Conservation (phyloP, 1,140 invertebrate species). For the Octopus bimaculoides region DNA sequence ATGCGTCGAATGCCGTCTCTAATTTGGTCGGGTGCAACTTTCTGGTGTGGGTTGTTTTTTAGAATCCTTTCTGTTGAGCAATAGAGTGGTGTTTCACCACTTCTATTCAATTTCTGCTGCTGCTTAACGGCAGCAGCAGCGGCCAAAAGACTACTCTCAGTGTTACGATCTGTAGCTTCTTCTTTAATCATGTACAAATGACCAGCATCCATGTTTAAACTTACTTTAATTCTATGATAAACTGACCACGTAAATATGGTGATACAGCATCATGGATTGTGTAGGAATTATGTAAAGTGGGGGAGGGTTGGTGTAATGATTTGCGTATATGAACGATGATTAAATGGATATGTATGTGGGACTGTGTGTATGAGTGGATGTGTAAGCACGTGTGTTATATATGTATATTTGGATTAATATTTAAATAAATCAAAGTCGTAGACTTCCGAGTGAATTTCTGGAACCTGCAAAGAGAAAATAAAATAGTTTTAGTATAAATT, state of each 20-base stretch:
- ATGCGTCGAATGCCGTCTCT: conserved; percentile 35
- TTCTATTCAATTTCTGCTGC: not conserved
- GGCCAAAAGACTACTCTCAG: not conserved
- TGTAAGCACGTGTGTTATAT: not conserved
- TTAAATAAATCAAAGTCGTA: too few relatives aligned
- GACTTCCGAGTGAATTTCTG: too few relatives aligned
- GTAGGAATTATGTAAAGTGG: too few relatives aligned
- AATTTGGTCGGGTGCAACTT: conserved; percentile 4
- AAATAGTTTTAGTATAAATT: too few relatives aligned
- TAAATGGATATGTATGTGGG: not conserved
- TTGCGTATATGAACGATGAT: not conserved
- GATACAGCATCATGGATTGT: not conserved
- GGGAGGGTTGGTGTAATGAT: not conserved
- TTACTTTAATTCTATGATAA: not conserved
- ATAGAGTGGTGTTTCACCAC: not conserved
- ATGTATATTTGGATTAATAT: too few relatives aligned
- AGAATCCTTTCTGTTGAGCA: conserved; percentile 8
- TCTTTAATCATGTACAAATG: conserved; percentile 2
- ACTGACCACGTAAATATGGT: not conserved
- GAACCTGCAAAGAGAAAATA: too few relatives aligned
- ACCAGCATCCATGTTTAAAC: not conserved
- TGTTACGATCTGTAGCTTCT: not conserved
- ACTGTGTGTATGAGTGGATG: not conserved
- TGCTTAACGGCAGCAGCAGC: not conserved
- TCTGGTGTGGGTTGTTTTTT: not conserved